Evolutionary conservation across 2,797 vertebrate species (phyloP).

Genomic region (Hipposideros larvatus): DNA sequence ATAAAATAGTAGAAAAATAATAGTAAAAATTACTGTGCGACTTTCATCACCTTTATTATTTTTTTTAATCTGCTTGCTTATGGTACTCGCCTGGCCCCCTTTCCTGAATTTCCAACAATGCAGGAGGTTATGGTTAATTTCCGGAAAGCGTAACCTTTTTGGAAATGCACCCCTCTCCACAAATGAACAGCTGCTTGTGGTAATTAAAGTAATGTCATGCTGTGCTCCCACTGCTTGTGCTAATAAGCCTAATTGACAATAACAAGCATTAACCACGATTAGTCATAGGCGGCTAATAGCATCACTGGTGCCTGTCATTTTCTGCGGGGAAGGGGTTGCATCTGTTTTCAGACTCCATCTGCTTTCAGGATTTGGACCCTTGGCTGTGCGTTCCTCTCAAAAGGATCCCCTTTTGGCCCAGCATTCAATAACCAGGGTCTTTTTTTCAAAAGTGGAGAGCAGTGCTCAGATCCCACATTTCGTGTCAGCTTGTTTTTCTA

Average conservation of each 20-base stretch:
- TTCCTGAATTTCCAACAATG: conserved; percentile 76
- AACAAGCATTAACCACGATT: conserved; percentile 85
- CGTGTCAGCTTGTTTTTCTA: neutral
- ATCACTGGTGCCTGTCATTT: conserved; percentile 85
- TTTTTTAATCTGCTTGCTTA: conserved; percentile 1
- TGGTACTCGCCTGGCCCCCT: neutral
- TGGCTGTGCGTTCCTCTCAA: conserved; percentile 37
- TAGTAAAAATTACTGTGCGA: conserved; percentile 77
- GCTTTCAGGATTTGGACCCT: conserved; percentile 49
- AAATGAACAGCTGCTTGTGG: conserved; percentile 84
- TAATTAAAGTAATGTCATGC: conserved; percentile 87
- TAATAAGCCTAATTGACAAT: conserved; percentile 89
- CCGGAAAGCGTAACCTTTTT: conserved; percentile 79
- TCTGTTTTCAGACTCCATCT: conserved; percentile 84
- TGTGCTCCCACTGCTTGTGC: conserved; percentile 83
- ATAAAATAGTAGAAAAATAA: conserved; percentile 80
- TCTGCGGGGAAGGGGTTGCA: conserved; percentile 73
- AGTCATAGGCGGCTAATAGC: conserved; percentile 71
- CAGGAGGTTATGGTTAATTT: conserved; percentile 83
- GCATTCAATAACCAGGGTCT: neutral
- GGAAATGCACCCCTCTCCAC: conserved; percentile 75
- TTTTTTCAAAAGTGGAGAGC: neutral
- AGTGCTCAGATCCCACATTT: accelerated
- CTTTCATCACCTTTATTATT: conserved; percentile 70
- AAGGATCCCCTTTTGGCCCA: neutral